Conservation (phyloP, 1,140 invertebrate genomes). For the Lerema accius region DNA sequence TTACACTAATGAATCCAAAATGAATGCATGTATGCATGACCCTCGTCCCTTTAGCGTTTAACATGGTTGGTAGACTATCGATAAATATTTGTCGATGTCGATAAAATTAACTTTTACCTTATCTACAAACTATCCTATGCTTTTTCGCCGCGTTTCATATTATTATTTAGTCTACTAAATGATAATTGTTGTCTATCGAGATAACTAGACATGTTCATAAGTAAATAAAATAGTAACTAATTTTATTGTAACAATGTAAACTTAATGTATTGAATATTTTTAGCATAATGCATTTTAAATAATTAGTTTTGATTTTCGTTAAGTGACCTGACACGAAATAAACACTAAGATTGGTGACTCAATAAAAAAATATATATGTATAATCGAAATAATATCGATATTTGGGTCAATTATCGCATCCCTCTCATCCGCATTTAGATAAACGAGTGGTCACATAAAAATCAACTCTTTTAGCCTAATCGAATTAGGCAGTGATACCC, state of each 20-base stretch:
- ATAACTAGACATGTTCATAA: no score
- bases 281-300: no score
- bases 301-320: no score
- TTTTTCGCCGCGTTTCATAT: no score
- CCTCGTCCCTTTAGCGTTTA: conserved; percentile 20
- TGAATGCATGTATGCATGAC: conserved; percentile 61
- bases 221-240: no score
- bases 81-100: conserved; percentile 23
- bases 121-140: neutral
- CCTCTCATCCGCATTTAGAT: conserved; percentile 64
- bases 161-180: no score
- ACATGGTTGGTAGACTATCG: conserved; percentile 31
- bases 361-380: no score
- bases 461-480: conserved; percentile 78
- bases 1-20: conserved; percentile 77
- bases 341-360: no score
- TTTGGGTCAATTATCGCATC: conserved; percentile 36
- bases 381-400: conserved; percentile 43
- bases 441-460: conserved; percentile 75
- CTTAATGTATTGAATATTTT: no score
- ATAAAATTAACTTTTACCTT: neutral
- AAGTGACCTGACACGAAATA: no score
- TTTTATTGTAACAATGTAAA: no score
- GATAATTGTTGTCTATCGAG: no score
- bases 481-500: conserved; percentile 77